Conservation (phyloP, 2,888 invertebrate species). For the Aleiodes alternator region DNA sequence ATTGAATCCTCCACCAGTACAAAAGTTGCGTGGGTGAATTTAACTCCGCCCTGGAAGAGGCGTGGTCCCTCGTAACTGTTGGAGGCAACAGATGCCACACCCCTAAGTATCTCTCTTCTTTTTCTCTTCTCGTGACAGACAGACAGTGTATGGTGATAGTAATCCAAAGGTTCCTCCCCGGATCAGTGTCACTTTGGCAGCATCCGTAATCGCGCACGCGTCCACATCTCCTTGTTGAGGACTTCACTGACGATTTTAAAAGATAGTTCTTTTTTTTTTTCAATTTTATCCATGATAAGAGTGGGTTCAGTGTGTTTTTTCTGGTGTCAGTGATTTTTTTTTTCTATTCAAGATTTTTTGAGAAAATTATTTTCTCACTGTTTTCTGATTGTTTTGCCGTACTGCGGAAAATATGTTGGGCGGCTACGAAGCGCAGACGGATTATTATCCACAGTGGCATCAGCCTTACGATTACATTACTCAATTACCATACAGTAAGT, state of each 20-base stretch:
- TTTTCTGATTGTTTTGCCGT: background rate
- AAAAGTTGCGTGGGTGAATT: conserved; percentile 52
- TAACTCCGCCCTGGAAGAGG: conserved; percentile 55
- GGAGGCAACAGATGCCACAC: conserved; percentile 39
- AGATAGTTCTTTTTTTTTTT: background rate
- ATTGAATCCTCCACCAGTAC: conserved; percentile 64
- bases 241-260: background rate
- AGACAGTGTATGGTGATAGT: conserved; percentile 33
- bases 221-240: background rate
- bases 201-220: conserved; percentile 58
- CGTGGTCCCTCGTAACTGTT: conserved; percentile 43
- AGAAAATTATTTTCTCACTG: background rate
- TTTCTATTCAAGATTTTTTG: background rate
- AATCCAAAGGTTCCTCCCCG: conserved; percentile 38
- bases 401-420: conserved; percentile 64
- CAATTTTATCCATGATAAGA: background rate
- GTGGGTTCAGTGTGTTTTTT: background rate
- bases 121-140: background rate
- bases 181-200: conserved; percentile 64
- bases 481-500: conserved; percentile 72
- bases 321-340: background rate
- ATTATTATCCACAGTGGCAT: conserved; percentile 74
- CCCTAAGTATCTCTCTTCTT: conserved; percentile 37
- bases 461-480: conserved; percentile 73
- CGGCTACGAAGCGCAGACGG: conserved; percentile 72